phyloP scores from a whole-genome alignment of 1,140 invertebrate genomes.

The Geopemphigus sp. region DNA sequence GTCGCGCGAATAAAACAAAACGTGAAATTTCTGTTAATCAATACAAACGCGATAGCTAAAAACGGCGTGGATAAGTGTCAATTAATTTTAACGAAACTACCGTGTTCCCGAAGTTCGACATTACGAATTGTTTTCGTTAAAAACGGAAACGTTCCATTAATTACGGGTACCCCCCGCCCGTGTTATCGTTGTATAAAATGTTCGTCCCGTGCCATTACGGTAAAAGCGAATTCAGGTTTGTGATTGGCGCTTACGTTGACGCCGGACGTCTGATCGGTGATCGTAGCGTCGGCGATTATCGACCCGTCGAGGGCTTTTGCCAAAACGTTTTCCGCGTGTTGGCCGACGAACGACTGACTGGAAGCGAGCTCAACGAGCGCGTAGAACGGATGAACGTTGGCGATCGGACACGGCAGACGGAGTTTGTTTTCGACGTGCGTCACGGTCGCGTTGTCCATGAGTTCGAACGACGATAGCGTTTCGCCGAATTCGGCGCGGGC shows the following conservation, averaged over 20 bases:
- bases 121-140: too few relatives aligned
- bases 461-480: constrained; percentile 90
- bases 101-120: too few relatives aligned
- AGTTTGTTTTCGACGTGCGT: constrained; percentile 54
- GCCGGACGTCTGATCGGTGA: constrained; percentile 6
- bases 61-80: too few relatives aligned
- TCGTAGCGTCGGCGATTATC: constrained; percentile 26
- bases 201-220: too few relatives aligned
- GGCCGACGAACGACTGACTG: constrained; percentile 56
- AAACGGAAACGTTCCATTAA: too few relatives aligned
- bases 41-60: too few relatives aligned
- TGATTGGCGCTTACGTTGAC: not conserved
- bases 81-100: too few relatives aligned
- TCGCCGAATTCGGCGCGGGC: constrained; percentile 77
- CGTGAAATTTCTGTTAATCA: too few relatives aligned
- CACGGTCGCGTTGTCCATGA: constrained; percentile 75
- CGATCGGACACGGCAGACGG: constrained; percentile 50
- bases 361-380: constrained; percentile 89
- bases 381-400: constrained; percentile 74
- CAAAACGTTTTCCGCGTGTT: constrained; percentile 11
- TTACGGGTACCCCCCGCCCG: too few relatives aligned
- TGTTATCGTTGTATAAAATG: too few relatives aligned
- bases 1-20: too few relatives aligned
- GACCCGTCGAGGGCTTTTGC: constrained; percentile 10
- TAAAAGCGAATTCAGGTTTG: too few relatives aligned